These are phyloP conservation scores for Hydractinia echinata DNA, from an alignment of 30 jellyfish, hydroid and myxozoan species.

Conservation along the genomic window DNA sequence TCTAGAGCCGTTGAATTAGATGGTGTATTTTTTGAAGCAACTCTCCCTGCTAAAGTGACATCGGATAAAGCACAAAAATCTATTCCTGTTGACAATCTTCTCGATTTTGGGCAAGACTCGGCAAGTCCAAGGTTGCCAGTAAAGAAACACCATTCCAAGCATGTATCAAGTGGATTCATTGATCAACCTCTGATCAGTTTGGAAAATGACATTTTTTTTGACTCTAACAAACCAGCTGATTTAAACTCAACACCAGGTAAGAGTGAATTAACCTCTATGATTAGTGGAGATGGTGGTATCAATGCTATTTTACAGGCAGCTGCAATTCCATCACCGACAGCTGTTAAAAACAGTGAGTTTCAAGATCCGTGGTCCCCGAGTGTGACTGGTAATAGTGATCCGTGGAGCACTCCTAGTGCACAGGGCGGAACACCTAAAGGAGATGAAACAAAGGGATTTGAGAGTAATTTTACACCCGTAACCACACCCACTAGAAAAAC, in stretches of 20 bases:
- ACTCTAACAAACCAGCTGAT: neutral
- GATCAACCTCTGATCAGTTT: constrained; percentile 22
- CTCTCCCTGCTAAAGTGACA: neutral
- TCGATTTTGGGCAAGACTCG: constrained; percentile 22
- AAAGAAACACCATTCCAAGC: constrained; percentile 13
- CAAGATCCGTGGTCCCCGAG: constrained; percentile 36
- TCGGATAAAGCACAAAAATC: neutral
- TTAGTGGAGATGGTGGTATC: constrained; percentile 37
- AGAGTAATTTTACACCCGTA: constrained; percentile 10
- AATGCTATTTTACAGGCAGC: constrained; percentile 41
- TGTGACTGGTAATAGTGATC: constrained; percentile 6
- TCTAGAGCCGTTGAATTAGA: neutral
- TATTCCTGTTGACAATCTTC: neutral
- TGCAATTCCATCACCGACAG: constrained; percentile 27
- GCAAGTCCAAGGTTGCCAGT: constrained; percentile 7
- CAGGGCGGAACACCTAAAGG: neutral
- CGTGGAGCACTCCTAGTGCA: constrained; percentile 16
- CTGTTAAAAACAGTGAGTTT: constrained; percentile 8
- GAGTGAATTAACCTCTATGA: constrained; percentile 10
- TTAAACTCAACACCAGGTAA: neutral
- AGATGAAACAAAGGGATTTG: neutral
- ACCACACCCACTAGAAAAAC: constrained; percentile 3
- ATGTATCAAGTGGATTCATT: neutral
- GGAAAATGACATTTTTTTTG: neutral
- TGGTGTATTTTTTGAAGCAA: neutral